phyloP scores from a whole-genome alignment of 2,797 vertebrate genomes.

The Phalloptychus januarius region DNA sequence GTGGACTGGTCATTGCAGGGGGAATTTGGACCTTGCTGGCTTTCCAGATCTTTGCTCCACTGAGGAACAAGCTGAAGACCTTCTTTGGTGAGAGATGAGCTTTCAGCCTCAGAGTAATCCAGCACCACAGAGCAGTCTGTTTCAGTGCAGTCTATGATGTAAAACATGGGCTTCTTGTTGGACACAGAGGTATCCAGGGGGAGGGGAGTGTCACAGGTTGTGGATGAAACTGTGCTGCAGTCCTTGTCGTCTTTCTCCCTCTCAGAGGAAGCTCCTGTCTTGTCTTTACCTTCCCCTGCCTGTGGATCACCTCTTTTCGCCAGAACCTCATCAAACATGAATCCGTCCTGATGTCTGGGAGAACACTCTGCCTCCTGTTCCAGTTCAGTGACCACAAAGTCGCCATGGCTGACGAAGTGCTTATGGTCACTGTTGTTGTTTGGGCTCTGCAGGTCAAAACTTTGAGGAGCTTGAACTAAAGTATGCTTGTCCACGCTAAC shows the following conservation, averaged over 20 bases:
- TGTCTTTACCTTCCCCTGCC: slow-evolving; percentile 49
- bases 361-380: slow-evolving; percentile 65
- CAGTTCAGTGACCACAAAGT: slow-evolving; percentile 70
- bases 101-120: slow-evolving; percentile 88
- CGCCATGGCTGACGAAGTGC: slow-evolving; percentile 72
- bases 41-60: slow-evolving; percentile 43
- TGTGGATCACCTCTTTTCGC: slow-evolving; percentile 48
- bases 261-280: slow-evolving; percentile 44
- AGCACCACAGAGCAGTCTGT: slow-evolving; percentile 90
- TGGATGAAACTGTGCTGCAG: slow-evolving; percentile 79
- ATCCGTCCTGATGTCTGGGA: slow-evolving; percentile 55
- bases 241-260: slow-evolving; percentile 73
- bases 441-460: slow-evolving; percentile 82
- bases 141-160: slow-evolving; percentile 84
- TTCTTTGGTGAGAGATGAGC: slow-evolving; percentile 68
- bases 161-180: slow-evolving; percentile 79
- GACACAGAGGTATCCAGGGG: slow-evolving; percentile 82
- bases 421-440: slow-evolving; percentile 76
- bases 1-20: slow-evolving; percentile 66
- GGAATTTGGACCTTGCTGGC: slow-evolving; percentile 67
- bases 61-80: slow-evolving; percentile 54
- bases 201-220: slow-evolving; percentile 77
- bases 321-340: slow-evolving; percentile 48
- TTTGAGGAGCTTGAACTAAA: slow-evolving; percentile 82
- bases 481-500: slow-evolving; percentile 85